phyloP scores from a whole-genome alignment of 2,113 vertebrate species.

The Chionis minor region DNA sequence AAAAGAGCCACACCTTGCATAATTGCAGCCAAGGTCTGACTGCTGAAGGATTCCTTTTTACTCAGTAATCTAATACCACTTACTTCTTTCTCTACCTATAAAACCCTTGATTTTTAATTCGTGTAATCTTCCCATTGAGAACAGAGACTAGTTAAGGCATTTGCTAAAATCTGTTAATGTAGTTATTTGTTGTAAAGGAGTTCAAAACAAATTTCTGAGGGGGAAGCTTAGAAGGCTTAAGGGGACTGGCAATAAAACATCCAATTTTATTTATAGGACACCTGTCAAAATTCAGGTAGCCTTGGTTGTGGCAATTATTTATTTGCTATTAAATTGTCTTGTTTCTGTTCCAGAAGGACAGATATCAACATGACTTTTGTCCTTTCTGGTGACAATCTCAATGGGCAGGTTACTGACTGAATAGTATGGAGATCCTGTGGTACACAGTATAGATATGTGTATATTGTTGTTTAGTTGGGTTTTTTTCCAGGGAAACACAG shows the following conservation, averaged over 20 bases:
- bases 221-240: neutral
- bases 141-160: neutral
- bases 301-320: neutral
- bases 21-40: neutral
- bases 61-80: neutral
- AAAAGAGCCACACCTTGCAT: neutral
- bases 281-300: neutral
- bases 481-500: neutral
- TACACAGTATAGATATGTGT: neutral
- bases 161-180: slow-evolving; percentile 4
- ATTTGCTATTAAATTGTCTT: neutral
- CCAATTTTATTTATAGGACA: neutral
- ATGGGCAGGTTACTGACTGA: neutral
- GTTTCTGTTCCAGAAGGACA: neutral
- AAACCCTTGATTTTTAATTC: slow-evolving; percentile 37
- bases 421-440: neutral
- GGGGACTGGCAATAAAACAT: neutral
- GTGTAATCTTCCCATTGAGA: slow-evolving; percentile 8
- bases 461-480: neutral
- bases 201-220: neutral
- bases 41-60: slow-evolving; percentile 7
- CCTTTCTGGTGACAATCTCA: neutral
- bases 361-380: neutral
- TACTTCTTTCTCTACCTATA: neutral
- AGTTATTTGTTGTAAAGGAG: slow-evolving; percentile 9